Conservation (phyloP, 2,797 vertebrate genomes). For the Acrocephalus scirpaceus region DNA sequence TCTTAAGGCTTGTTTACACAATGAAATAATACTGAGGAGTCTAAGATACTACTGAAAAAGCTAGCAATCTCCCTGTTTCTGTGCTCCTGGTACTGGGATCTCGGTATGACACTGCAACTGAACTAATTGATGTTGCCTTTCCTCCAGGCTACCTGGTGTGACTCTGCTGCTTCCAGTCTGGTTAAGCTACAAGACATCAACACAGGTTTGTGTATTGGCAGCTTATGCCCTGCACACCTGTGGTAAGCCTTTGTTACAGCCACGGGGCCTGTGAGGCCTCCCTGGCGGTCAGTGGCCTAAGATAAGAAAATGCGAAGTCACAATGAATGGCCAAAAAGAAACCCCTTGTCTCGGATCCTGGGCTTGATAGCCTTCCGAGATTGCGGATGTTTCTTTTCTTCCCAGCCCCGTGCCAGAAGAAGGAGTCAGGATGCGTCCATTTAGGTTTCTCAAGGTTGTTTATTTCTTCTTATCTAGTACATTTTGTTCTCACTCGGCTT, state of each 20-base stretch:
- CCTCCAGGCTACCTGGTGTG: not conserved
- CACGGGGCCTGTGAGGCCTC: too few relatives aligned
- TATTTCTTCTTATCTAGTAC: too few relatives aligned
- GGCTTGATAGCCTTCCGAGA: too few relatives aligned
- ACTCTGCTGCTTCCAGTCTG: not conserved
- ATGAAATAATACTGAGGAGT: not conserved
- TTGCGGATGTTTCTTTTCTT: too few relatives aligned
- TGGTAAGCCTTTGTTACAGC: not conserved
- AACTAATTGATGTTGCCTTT: not conserved
- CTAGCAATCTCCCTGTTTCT: not conserved
- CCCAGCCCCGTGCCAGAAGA: too few relatives aligned
- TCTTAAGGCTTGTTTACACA: not conserved
- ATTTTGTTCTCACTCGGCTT: too few relatives aligned
- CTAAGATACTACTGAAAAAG: not conserved
- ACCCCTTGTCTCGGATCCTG: too few relatives aligned
- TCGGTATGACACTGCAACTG: not conserved
- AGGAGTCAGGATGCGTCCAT: too few relatives aligned
- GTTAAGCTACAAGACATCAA: not conserved
- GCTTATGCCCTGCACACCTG: not conserved
- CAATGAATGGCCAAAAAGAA: too few relatives aligned
- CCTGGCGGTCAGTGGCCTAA: too few relatives aligned
- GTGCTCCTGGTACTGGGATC: not conserved
- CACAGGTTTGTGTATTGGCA: not conserved
- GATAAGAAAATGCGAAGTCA: too few relatives aligned
- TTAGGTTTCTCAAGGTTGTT: too few relatives aligned